Conservation (phyloP, 2,113 vertebrate species). For the Calyptomena viridis region DNA sequence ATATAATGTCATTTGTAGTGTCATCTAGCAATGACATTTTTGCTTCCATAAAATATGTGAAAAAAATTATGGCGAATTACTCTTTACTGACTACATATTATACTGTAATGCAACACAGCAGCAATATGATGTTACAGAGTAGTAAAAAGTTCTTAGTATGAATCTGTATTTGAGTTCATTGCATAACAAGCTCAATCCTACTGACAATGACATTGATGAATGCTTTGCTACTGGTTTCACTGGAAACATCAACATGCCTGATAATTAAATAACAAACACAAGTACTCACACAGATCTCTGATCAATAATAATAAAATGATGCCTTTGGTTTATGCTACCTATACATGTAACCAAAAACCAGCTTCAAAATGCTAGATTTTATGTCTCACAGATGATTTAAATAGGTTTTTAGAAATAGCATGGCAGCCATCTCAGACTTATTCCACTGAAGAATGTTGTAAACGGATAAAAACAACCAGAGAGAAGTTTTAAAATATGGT, state of each 20-base stretch:
- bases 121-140: neutral
- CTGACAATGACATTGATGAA: neutral
- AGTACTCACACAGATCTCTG: neutral
- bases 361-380: neutral
- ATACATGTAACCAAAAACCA: neutral
- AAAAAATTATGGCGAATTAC: neutral
- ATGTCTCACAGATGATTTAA: neutral
- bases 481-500: neutral
- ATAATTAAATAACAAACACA: neutral
- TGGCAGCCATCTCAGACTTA: neutral
- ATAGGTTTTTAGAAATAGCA: neutral
- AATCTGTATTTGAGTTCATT: slow-evolving; percentile 2
- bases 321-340: neutral
- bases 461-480: neutral
- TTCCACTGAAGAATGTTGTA: neutral
- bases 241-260: neutral
- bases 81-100: neutral
- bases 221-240: neutral
- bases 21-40: neutral
- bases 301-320: neutral
- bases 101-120: neutral
- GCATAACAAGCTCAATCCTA: neutral
- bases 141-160: slow-evolving; percentile 1
- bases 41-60: neutral
- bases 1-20: neutral